These are phyloP conservation scores for Phaonia tiefii DNA, from an alignment of 2,888 invertebrate genomes.

Conservation along the genomic window DNA sequence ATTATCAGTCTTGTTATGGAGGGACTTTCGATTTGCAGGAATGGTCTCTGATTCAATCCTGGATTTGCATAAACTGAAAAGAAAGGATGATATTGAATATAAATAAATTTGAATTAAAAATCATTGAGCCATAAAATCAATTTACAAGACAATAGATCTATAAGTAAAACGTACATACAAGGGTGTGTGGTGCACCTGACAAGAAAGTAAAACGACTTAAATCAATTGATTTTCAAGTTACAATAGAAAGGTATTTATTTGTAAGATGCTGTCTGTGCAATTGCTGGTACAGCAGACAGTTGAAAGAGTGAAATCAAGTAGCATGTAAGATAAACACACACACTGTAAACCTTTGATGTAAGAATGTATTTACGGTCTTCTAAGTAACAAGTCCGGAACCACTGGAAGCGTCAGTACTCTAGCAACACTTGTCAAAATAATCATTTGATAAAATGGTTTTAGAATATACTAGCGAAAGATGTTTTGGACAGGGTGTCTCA, in stretches of 20 bases:
- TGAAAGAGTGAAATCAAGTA: slow-evolving; percentile 3
- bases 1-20: slow-evolving; percentile 76
- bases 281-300: neutral
- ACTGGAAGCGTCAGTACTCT: no score
- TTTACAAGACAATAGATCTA: no score
- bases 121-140: neutral
- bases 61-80: slow-evolving; percentile 76
- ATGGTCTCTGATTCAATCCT: slow-evolving; percentile 71
- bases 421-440: no score
- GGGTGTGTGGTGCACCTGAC: slow-evolving; percentile 20
- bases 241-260: no score
- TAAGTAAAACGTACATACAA: neutral
- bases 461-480: no score
- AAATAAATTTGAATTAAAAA: neutral
- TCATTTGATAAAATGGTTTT: no score
- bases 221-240: neutral
- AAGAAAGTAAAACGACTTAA: slow-evolving; percentile 34
- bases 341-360: no score
- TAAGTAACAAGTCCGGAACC: no score
- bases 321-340: no score
- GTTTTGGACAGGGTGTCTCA: no score
- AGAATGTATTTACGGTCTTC: no score
- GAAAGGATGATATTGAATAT: slow-evolving; percentile 65
- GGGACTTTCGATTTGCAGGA: slow-evolving; percentile 77
- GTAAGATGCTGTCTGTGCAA: neutral